Conservation (phyloP, 2,113 vertebrate species). For the Indri indri region DNA sequence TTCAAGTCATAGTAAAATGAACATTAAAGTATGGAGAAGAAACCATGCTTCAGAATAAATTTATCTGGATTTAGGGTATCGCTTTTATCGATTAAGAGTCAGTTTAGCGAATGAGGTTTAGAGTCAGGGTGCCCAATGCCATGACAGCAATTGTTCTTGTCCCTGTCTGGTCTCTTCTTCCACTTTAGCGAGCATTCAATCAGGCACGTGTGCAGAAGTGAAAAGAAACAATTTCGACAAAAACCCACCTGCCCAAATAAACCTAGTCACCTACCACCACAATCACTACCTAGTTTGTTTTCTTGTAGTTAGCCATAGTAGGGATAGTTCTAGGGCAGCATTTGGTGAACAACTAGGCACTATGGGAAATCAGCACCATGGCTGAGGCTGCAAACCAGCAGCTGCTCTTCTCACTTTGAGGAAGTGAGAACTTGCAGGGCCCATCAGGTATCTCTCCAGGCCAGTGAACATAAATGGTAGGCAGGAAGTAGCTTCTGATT, state of each 20-base stretch:
- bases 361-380: background rate
- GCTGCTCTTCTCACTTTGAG: background rate
- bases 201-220: background rate
- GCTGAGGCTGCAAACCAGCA: background rate
- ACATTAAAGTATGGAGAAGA: background rate
- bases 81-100: background rate
- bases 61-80: background rate
- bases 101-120: background rate
- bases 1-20: background rate
- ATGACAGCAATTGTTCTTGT: background rate
- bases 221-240: background rate
- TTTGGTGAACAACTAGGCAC: background rate
- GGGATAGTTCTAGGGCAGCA: background rate
- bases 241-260: background rate
- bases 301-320: background rate
- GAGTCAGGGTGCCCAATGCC: background rate
- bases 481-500: background rate
- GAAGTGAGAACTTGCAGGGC: background rate
- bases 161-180: background rate
- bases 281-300: background rate
- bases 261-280: background rate
- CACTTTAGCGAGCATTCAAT: background rate
- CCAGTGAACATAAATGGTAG: no score
- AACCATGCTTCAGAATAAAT: background rate
- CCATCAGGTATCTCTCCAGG: background rate